Percentiles rank a stretch among this genome's conserved stretches.
Evolutionary conservation across 2,113 vertebrate species (phyloP).

Genomic region (Elephas maximus): DNA sequence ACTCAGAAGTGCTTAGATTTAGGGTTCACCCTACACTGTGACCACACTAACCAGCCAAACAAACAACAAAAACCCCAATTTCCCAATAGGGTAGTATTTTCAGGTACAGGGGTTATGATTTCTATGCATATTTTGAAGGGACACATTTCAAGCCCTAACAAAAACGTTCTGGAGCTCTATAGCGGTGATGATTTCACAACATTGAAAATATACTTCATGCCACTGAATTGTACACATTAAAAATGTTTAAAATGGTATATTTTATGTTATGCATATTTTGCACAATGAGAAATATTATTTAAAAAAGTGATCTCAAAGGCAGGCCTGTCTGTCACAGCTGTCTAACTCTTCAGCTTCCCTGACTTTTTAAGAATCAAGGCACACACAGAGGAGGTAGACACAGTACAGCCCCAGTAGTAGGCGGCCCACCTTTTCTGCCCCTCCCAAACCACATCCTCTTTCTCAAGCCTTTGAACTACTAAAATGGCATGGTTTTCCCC

Average conservation of each 20-base stretch:
- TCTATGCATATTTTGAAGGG: neutral
- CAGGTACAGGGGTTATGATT: neutral
- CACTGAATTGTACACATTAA: neutral
- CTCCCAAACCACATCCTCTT: conserved; percentile 27
- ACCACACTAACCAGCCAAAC: neutral
- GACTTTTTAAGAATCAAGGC: neutral
- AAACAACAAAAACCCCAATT: neutral
- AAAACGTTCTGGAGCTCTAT: neutral
- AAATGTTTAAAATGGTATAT: neutral
- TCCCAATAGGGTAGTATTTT: neutral
- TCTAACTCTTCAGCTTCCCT: neutral
- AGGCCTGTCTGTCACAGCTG: neutral
- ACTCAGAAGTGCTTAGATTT: neutral
- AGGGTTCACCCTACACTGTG: neutral
- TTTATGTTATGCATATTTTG: neutral
- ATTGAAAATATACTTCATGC: neutral
- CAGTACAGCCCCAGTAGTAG: neutral
- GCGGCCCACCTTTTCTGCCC: neutral
- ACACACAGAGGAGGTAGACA: neutral
- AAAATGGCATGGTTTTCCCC: neutral
- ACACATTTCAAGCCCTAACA: neutral
- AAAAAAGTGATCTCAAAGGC: neutral
- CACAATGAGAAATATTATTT: neutral
- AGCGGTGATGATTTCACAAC: neutral
- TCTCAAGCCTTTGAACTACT: conserved; percentile 26